A percentile compares a stretch with the other conserved stretches of the same genome.
Conservation (phyloP, 2,797 vertebrate species). For the Menidia menidia region DNA sequence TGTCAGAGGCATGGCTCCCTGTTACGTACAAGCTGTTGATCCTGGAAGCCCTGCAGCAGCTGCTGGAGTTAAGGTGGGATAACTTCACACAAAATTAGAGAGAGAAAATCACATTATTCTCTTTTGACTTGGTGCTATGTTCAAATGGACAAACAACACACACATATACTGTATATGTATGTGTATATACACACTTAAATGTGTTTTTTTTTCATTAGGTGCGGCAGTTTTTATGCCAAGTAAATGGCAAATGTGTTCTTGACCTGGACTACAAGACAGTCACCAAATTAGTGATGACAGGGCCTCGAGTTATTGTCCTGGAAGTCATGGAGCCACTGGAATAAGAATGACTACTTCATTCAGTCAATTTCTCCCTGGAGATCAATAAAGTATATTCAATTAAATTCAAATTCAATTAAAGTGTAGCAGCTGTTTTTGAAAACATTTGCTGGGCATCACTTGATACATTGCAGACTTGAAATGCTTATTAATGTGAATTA, state of each 20-base stretch:
- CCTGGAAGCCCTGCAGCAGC: constrained; percentile 89
- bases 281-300: constrained; percentile 88
- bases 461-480: neutral
- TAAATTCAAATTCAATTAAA: neutral
- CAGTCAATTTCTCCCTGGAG: too few species aligned
- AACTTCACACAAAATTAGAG: neutral
- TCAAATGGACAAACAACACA: neutral
- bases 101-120: neutral
- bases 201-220: constrained; percentile 72
- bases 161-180: neutral
- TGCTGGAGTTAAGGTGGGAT: constrained; percentile 88
- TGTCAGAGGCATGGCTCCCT: constrained; percentile 86
- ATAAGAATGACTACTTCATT: constrained; percentile 16
- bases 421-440: neutral
- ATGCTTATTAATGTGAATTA: neutral
- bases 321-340: constrained; percentile 88
- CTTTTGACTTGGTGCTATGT: neutral
- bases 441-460: neutral
- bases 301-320: constrained; percentile 85
- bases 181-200: neutral
- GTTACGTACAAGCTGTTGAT: constrained; percentile 91
- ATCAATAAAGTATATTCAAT: too few species aligned
- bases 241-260: constrained; percentile 86
- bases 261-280: constrained; percentile 86
- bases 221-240: constrained; percentile 88